phyloP scores from a whole-genome alignment of 2,113 vertebrate genomes.

The Bos javanicus region DNA sequence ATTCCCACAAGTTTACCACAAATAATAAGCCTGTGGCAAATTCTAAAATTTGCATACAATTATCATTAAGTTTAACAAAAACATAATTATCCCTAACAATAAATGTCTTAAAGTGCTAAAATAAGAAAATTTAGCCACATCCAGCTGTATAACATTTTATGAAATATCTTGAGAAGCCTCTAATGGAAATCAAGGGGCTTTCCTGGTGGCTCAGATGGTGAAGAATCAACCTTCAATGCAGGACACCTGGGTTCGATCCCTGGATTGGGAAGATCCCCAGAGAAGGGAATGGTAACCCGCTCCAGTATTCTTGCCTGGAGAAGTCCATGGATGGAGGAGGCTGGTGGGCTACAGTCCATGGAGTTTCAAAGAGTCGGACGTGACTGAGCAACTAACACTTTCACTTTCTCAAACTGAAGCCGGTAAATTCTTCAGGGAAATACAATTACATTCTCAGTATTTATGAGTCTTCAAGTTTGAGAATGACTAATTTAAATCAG shows the following conservation, averaged over 20 bases:
- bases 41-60: conserved; percentile 80
- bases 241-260: background rate
- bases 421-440: conserved; percentile 1
- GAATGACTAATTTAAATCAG: conserved; percentile 20
- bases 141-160: conserved; percentile 63
- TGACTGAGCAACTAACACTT: background rate
- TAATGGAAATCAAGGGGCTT: conserved; percentile 51
- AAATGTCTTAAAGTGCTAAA: conserved; percentile 58
- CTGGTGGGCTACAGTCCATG: background rate
- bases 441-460: background rate
- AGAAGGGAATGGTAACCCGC: background rate
- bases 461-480: background rate
- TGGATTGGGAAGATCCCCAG: background rate
- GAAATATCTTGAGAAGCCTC: conserved; percentile 66
- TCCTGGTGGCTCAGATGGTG: background rate
- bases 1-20: conserved; percentile 79
- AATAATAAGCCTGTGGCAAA: conserved; percentile 75
- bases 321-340: background rate
- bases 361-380: background rate
- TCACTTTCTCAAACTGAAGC: conserved; percentile 40
- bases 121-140: conserved; percentile 44
- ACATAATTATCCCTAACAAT: conserved; percentile 74
- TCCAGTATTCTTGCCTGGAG: background rate
- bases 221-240: background rate
- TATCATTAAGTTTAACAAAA: conserved; percentile 66